Evolutionary conservation across 2,113 vertebrate genomes (phyloP).

Genomic region (Nothoprocta pentlandii): DNA sequence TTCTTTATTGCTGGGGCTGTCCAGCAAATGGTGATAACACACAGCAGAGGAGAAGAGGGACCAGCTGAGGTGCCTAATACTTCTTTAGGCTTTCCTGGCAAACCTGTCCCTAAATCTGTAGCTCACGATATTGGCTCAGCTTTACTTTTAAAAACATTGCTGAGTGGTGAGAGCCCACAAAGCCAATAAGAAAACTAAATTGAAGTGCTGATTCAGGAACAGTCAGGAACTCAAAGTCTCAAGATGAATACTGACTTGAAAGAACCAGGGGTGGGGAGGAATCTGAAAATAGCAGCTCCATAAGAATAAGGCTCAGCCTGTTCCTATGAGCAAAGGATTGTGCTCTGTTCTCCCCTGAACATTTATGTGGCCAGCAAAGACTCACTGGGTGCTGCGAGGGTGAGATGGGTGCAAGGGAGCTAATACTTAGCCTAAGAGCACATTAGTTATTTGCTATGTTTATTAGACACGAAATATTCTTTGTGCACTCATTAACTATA

Average conservation of each 20-base stretch:
- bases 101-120: background rate
- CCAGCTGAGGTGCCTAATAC: background rate
- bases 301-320: background rate
- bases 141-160: background rate
- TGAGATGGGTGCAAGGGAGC: rapidly evolving
- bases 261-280: background rate
- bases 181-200: background rate
- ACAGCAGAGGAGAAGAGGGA: background rate
- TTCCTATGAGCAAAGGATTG: background rate
- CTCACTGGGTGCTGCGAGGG: too few relatives aligned
- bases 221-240: background rate
- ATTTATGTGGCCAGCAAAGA: background rate
- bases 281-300: background rate
- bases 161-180: background rate
- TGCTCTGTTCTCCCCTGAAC: background rate
- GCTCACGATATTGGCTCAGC: background rate
- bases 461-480: background rate
- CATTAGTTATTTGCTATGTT: background rate
- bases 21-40: background rate
- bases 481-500: background rate
- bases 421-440: rapidly evolving
- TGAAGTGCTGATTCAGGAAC: background rate
- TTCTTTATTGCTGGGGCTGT: background rate
- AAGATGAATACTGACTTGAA: background rate
- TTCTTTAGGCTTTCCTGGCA: background rate